These are phyloP conservation scores for Nemotelus nigrinus DNA, from an alignment of 2,888 invertebrate species.

Conservation along the genomic window DNA sequence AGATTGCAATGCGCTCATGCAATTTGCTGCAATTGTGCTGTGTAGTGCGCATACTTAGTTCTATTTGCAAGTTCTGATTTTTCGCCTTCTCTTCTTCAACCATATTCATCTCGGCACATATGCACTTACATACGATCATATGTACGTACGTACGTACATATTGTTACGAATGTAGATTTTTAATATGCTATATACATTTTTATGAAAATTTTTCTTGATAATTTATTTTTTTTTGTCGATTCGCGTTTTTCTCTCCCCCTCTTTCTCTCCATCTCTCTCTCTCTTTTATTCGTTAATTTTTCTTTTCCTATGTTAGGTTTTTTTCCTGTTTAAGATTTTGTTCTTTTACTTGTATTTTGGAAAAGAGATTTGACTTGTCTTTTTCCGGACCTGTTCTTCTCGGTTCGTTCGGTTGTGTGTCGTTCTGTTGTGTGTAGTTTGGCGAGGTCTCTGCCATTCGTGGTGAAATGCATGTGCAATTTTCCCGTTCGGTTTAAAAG, in stretches of 20 bases:
- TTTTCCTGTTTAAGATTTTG: constrained; percentile 25
- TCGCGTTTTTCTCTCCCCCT: background rate
- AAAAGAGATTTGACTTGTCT: constrained; percentile 19
- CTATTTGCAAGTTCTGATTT: constrained; percentile 37
- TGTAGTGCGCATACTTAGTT: constrained; percentile 21
- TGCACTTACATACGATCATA: background rate
- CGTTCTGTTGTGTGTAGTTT: constrained; percentile 10
- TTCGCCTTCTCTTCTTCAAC: background rate
- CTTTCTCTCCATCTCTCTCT: too few relatives aligned
- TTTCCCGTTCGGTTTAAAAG: constrained; percentile 27
- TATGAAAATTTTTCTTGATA: constrained; percentile 29
- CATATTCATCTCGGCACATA: background rate
- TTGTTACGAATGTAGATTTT: background rate
- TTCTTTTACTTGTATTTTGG: constrained; percentile 3
- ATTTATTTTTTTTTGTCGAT: background rate
- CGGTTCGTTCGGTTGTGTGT: background rate
- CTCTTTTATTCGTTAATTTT: too few relatives aligned
- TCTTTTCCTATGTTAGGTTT: background rate
- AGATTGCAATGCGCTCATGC: constrained; percentile 20
- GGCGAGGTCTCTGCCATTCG: constrained; percentile 9
- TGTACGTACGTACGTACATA: background rate
- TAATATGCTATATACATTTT: background rate
- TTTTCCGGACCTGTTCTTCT: constrained; percentile 26
- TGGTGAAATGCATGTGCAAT: constrained; percentile 26
- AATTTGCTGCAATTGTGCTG: constrained; percentile 31